phyloP scores from a whole-genome alignment of 2,113 vertebrate species.

The Sclerurus mexicanus region DNA sequence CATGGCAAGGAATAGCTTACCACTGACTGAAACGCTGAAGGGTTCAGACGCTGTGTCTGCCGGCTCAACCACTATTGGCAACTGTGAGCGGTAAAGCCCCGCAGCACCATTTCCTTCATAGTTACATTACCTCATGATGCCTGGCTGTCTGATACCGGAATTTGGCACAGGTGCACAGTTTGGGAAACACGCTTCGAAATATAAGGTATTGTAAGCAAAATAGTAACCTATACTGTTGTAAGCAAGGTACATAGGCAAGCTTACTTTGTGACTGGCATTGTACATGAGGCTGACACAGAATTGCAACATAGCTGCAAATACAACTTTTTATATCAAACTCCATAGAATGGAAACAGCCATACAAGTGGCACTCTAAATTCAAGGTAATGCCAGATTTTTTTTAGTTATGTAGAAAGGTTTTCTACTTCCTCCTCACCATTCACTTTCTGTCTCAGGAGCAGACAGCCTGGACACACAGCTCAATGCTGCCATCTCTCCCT shows the following conservation, averaged over 20 bases:
- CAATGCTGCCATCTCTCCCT: constrained; percentile 69
- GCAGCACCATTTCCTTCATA: not conserved
- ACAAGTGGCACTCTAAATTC: not conserved
- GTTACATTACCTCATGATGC: not conserved
- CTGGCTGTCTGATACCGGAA: not conserved
- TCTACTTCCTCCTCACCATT: not conserved
- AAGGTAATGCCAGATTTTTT: not conserved
- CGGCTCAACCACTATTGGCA: not conserved
- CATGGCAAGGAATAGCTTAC: not conserved
- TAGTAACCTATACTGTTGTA: not conserved
- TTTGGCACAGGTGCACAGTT: not conserved
- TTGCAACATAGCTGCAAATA: not conserved
- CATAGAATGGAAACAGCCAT: not conserved
- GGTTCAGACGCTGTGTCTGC: not conserved
- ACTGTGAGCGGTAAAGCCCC: not conserved
- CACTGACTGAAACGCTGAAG: not conserved
- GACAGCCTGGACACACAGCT: not conserved
- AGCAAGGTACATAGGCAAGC: not conserved
- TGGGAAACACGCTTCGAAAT: not conserved
- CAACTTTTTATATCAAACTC: not conserved
- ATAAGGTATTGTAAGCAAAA: not conserved
- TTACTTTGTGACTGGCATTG: not conserved
- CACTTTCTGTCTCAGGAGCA: not conserved
- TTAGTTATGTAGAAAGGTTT: not conserved
- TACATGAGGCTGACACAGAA: not conserved